Percentiles rank a stretch among this genome's conserved stretches.
Conservation (phyloP, 1,140 invertebrate genomes). For the Mactra quadrangularis region DNA sequence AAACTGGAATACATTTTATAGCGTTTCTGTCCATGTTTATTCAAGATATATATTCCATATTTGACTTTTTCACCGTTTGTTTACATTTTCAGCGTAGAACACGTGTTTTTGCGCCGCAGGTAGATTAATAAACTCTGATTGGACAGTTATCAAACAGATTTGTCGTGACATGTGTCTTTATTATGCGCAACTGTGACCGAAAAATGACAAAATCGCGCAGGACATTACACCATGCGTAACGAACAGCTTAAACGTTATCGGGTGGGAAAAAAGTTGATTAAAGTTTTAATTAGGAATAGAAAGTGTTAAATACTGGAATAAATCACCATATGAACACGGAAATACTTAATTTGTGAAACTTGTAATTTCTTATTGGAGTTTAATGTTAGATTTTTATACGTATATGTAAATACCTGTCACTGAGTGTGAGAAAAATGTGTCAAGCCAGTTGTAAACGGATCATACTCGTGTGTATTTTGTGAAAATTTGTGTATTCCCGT, state of each 20-base stretch:
- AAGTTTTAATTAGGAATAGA: slow-evolving; percentile 37
- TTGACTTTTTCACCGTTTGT: not conserved
- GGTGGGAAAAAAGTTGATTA: slow-evolving; percentile 32
- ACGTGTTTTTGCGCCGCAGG: slow-evolving; percentile 36
- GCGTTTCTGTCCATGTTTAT: slow-evolving; percentile 31
- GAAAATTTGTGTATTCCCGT: slow-evolving; percentile 43
- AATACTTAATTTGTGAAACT: no score
- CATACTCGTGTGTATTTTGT: slow-evolving; percentile 25
- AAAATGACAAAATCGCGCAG: slow-evolving; percentile 56
- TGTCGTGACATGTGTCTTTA: slow-evolving; percentile 59
- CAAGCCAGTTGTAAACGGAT: slow-evolving; percentile 22
- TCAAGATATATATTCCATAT: not conserved
- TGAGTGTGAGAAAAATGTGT: slow-evolving; percentile 34
- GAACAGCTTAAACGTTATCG: slow-evolving; percentile 31
- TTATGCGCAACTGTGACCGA: slow-evolving; percentile 52
- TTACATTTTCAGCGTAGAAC: slow-evolving; percentile 7
- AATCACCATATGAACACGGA: not conserved
- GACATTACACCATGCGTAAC: slow-evolving; percentile 46
- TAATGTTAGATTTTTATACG: slow-evolving; percentile 4
- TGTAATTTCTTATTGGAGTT: not conserved
- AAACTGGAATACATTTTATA: not conserved
- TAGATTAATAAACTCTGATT: slow-evolving; percentile 38
- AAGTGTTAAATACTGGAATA: slow-evolving; percentile 29
- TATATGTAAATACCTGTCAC: slow-evolving; percentile 1
- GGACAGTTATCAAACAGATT: slow-evolving; percentile 47